These are phyloP conservation scores for Gila robusta DNA, from an alignment of 2,797 vertebrate genomes.

Conservation along the genomic window DNA sequence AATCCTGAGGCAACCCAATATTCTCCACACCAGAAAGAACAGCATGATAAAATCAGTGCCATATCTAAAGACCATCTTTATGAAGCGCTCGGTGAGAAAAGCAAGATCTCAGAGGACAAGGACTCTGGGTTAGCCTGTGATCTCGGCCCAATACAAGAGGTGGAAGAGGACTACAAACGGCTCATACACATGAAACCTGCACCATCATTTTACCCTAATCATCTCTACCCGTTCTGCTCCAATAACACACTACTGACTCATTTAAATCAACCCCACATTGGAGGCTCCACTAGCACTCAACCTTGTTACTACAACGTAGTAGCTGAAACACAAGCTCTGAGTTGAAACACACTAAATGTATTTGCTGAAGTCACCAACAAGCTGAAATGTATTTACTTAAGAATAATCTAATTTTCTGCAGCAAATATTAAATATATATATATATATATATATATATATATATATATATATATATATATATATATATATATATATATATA, in stretches of 20 bases:
- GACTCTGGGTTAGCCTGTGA: not conserved
- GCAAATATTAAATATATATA: not conserved
- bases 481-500: too few species aligned
- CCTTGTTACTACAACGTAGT: conserved; percentile 6
- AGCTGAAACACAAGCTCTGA: not conserved
- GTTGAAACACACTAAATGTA: not conserved
- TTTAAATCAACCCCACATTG: not conserved
- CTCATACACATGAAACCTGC: not conserved
- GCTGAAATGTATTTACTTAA: not conserved
- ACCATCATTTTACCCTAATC: conserved; percentile 34
- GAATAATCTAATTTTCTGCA: not conserved
- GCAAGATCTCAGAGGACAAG: not conserved
- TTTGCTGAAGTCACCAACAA: not conserved
- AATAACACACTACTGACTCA: not conserved
- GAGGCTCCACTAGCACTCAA: not conserved
- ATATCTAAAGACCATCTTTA: not conserved
- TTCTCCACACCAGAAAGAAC: conserved; percentile 1
- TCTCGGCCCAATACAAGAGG: not conserved
- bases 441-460: not conserved
- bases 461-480: not conserved
- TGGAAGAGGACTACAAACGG: conserved; percentile 40
- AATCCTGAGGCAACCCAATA: conserved; percentile 16
- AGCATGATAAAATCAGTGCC: conserved; percentile 33
- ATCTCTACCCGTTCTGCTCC: conserved; percentile 23
- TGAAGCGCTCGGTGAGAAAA: not conserved